Evolutionary conservation across 2,113 vertebrate species (phyloP).

Genomic region (Ailurus styani): DNA sequence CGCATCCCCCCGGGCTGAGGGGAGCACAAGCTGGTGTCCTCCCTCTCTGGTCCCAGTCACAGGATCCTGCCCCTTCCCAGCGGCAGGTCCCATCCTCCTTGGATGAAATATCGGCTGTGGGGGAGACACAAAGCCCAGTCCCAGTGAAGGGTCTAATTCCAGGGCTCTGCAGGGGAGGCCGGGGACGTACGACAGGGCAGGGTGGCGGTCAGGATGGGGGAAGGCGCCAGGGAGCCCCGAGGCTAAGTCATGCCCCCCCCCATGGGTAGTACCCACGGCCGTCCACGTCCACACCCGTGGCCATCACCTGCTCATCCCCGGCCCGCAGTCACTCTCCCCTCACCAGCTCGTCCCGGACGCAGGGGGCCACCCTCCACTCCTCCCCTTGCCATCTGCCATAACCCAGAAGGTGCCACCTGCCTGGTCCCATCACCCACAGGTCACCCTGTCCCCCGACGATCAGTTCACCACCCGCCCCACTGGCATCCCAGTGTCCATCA

Average conservation of each 20-base stretch:
- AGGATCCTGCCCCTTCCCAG: too few relatives aligned
- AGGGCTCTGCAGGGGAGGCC: neutral
- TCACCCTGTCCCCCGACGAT: neutral
- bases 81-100: accelerated
- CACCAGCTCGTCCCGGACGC: neutral
- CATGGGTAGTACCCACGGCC: too few relatives aligned
- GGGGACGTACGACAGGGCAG: neutral
- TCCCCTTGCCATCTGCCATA: neutral
- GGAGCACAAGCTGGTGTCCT: neutral
- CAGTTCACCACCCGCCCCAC: neutral
- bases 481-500: accelerated
- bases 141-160: neutral
- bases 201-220: neutral
- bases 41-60: neutral
- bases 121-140: neutral
- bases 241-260: too few relatives aligned
- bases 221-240: neutral
- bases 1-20: too few relatives aligned
- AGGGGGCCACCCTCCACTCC: neutral
- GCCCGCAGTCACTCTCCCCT: too few relatives aligned
- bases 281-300: accelerated
- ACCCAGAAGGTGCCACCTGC: accelerated
- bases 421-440: accelerated
- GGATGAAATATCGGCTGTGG: accelerated
- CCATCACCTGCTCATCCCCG: neutral